Percentiles rank a stretch among this genome's conserved stretches.
phyloP scores from a whole-genome alignment of 2,113 vertebrate genomes.

The Aythya baeri region DNA sequence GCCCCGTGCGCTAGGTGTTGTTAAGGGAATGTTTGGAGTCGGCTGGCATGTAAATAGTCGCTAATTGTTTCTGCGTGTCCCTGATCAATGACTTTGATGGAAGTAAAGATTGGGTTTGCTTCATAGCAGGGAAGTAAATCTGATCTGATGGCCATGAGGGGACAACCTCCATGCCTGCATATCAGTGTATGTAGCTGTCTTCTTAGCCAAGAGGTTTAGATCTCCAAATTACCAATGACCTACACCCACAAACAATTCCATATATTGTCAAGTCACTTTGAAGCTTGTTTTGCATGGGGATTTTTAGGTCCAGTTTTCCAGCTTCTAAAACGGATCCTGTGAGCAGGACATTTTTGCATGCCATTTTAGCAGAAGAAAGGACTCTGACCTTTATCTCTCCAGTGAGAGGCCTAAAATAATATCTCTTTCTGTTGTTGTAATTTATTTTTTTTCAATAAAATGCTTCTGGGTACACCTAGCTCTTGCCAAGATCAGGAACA shows the following conservation, averaged over 20 bases:
- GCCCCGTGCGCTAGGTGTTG: not conserved
- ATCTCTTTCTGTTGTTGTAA: slow-evolving; percentile 61
- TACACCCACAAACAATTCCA: not conserved
- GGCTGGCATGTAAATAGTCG: not conserved
- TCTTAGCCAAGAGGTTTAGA: not conserved
- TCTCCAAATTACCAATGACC: not conserved
- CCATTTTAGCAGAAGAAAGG: not conserved
- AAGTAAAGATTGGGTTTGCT: not conserved
- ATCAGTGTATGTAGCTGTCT: not conserved
- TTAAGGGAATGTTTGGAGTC: not conserved
- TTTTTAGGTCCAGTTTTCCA: not conserved
- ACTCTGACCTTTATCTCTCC: slow-evolving; percentile 22
- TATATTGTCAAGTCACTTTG: not conserved
- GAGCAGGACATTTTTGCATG: not conserved
- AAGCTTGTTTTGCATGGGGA: not conserved
- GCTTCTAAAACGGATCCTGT: not conserved
- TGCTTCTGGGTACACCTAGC: slow-evolving; percentile 72
- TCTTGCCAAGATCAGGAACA: slow-evolving; percentile 77
- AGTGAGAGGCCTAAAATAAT: slow-evolving; percentile 58
- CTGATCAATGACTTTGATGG: not conserved
- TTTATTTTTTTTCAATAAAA: slow-evolving; percentile 61
- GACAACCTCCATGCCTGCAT: not conserved
- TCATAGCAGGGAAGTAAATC: not conserved
- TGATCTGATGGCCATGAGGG: not conserved
- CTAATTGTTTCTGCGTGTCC: not conserved